Evolutionary conservation across 2,888 invertebrate species (phyloP), one percentile per base, ranked within the genome.

Genomic region (Drepanosiphum platanoidis): DNA sequence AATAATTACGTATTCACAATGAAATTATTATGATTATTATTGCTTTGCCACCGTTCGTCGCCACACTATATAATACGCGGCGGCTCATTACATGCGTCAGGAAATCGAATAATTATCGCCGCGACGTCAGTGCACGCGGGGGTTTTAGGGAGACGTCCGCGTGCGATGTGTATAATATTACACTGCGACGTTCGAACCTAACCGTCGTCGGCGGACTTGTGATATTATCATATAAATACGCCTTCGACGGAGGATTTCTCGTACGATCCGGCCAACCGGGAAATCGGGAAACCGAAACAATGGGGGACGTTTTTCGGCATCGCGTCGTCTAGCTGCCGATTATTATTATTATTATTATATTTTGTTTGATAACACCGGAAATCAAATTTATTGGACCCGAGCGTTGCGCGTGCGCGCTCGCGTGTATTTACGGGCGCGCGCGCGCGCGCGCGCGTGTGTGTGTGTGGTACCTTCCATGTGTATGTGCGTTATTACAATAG

Each of bases 351-450:
- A 61, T 71, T 46, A 75, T 75, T 75, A 58, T 75, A 75, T 42
- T 71, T 42, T 42, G 82, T 72, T 36, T 74, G 64, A 83, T 70
- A 77, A 52, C 75, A 52, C 84, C 84, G 84, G 84, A 84, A 84
- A 84, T 84, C 84, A 84, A 70, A 84, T 77, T 84, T 84, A 84
- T 77, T 84, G 75, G 75, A 83, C 77, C 66, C 68, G n/a, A 7
- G 71, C 42, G 52, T 11, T 32, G 36, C n/a, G 78, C 30, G 58
- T 18, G 36, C 9, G 32, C 9, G 52, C 11, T n/a, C n/a, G 36
- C 27, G 70, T 58, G 71, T n/a, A n/a, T n/a, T n/a, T 58, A 18
- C 32, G 71, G 39, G n/a, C 34, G 68, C 27, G 34, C n/a, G 32
- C 22, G 80, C n/a, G 42, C 11, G 46, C 15, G 39, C 11, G 42